Evolutionary conservation across 1,140 invertebrate species (phyloP), one percentile per base, ranked within the genome.

Genomic region (Neuroterus valhalla): DNA sequence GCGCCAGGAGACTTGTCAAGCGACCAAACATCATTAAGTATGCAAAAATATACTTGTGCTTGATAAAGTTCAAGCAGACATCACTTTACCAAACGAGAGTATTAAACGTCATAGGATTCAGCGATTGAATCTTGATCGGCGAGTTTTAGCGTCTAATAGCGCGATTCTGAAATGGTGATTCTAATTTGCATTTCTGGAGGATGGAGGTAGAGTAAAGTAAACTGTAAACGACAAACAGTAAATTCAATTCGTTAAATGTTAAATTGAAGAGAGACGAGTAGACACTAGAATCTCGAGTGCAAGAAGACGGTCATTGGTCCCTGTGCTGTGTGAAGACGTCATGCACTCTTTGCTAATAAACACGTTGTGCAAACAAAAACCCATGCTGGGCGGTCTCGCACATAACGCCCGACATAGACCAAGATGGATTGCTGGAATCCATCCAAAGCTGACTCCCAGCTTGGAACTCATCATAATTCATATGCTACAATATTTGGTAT

Each of bases 281-380:
- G 44, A 48, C 21, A 70, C 55, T 73, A 48, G 46, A 77, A 50
- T 68, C 70, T 76, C n/a, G 68, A 71, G 68, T 69, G 23, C 67
- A 55, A 50, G 66, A 66, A 46, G 48, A 71, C 74, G 68, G 42
- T 55, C 52, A 55, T 55, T 55, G 52, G 52, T 26, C 52, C 17
- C 52, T 55, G 12, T 1, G 46, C 12, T 55, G 12, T 1, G 46
- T 6, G 12, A 23, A 55, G 52, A 55, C 52, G 23, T 55, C 52
- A 55, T 52, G 50, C 38, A 66, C 46, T 71, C 67, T 70, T 46
- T 70, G 69, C 67, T 73, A 74, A 81, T 79, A 81, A 79, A 82
- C 76, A 81, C 66, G 78, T 79, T 71, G 71, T n/a, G 26, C 45
- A 72, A 66, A 79, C 74, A 79, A 81, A 82, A 82, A 79, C 77